Evolutionary conservation across 2,888 invertebrate genomes (phyloP).

Genomic region (Caenorhabditis becei): DNA sequence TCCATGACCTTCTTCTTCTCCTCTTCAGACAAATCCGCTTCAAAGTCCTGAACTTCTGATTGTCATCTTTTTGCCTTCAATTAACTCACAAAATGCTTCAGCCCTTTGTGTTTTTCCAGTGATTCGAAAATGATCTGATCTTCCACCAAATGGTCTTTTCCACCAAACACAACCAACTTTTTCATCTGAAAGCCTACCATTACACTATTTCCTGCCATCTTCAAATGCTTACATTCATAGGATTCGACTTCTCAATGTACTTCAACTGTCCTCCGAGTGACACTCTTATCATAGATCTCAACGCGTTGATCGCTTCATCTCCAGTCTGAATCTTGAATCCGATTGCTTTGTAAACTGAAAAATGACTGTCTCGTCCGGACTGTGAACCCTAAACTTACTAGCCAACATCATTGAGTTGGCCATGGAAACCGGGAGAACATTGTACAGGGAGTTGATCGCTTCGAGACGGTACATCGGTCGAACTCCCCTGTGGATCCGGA

Average conservation of each 20-base stretch:
- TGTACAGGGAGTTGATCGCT: slow-evolving; percentile 33
- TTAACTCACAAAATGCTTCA: slow-evolving; percentile 40
- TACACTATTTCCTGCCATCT: too few relatives aligned
- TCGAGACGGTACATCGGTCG: slow-evolving; percentile 57
- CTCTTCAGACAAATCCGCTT: slow-evolving; percentile 10
- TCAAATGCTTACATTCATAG: slow-evolving; percentile 14
- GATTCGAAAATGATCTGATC: slow-evolving; percentile 40
- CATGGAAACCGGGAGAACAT: slow-evolving; percentile 25
- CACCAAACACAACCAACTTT: slow-evolving; percentile 57
- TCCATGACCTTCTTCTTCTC: slow-evolving; percentile 15
- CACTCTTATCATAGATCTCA: slow-evolving; percentile 58
- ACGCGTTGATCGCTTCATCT: slow-evolving; percentile 59
- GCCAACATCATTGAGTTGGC: slow-evolving; percentile 43
- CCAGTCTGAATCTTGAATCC: slow-evolving; percentile 56
- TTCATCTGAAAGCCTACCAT: slow-evolving; percentile 40
- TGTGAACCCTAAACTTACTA: slow-evolving; percentile 37
- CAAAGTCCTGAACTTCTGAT: slow-evolving; percentile 23
- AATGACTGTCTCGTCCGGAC: background rate
- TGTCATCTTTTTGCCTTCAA: background rate
- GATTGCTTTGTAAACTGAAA: slow-evolving; percentile 62
- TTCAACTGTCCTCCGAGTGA: slow-evolving; percentile 30
- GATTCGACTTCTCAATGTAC: slow-evolving; percentile 43
- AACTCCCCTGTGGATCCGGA: slow-evolving; percentile 67
- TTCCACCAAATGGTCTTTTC: slow-evolving; percentile 62
- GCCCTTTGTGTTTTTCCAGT: slow-evolving; percentile 36